These are phyloP conservation scores for Phycodurus eques DNA, from an alignment of 2,113 vertebrate genomes.

Conservation along the genomic window DNA sequence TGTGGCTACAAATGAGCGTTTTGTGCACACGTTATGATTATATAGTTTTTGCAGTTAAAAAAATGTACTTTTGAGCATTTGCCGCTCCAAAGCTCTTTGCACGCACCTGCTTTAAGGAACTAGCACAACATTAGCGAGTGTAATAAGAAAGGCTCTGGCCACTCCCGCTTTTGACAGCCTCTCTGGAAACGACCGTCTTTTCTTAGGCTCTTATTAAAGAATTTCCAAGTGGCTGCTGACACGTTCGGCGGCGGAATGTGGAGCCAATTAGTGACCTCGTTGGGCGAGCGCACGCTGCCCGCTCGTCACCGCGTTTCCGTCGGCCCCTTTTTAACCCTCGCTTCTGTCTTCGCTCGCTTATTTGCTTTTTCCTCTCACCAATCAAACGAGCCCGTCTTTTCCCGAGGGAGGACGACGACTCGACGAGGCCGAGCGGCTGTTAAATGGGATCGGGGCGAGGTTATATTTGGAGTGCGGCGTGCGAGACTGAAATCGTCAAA, in stretches of 20 bases:
- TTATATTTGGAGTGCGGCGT: slow-evolving; percentile 65
- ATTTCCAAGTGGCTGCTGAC: background rate
- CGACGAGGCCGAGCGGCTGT: slow-evolving; percentile 40
- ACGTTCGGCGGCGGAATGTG: slow-evolving; percentile 23
- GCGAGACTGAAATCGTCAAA: slow-evolving; percentile 40
- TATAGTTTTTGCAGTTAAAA: too few species aligned
- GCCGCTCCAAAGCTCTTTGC: too few species aligned
- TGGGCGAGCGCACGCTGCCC: slow-evolving; percentile 37
- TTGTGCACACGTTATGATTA: too few species aligned
- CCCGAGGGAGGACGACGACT: slow-evolving; percentile 10
- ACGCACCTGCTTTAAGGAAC: too few species aligned
- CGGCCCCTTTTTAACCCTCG: slow-evolving; percentile 14
- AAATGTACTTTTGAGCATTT: too few species aligned
- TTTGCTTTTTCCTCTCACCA: slow-evolving; percentile 17
- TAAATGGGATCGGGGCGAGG: slow-evolving; percentile 62
- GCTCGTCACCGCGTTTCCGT: background rate
- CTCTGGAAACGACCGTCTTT: background rate
- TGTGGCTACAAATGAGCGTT: too few species aligned
- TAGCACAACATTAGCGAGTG: too few species aligned
- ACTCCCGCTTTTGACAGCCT: background rate
- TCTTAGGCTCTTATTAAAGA: background rate
- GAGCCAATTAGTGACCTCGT: slow-evolving; percentile 66
- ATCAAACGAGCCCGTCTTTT: slow-evolving; percentile 59
- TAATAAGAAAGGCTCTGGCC: background rate
- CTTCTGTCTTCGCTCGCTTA: slow-evolving; percentile 33